Base-by-base conservation (phyloP, 2,797 vertebrate species). In the Ataeniobius toweri region DNA sequence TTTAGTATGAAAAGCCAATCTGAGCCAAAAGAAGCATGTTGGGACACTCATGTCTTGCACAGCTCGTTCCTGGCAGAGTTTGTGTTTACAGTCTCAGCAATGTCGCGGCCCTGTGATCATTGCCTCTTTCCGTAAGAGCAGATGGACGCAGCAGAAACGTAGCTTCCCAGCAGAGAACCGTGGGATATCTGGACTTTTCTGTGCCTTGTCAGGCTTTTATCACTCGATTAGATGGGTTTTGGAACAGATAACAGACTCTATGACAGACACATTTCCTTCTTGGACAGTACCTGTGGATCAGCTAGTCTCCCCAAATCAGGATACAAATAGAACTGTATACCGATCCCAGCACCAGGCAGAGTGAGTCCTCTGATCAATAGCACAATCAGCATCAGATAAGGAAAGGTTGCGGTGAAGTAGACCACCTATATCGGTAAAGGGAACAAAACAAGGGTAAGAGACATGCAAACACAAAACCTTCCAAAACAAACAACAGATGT, bases 381-480 rank as follows among this genome's bases (percentile, higher is more conserved):
- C 89, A 99, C 96, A 0, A 97, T 83, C 91, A 99, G 94, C 98
- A 99, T 99, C 88, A 98, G 20, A 50, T 99, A 99, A 0, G 98
- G 98, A 84, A 99, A 99, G 0, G 98, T 99, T 31, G 98, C 98
- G 0, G 98, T 99, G 93, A 99, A 97, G 86, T 99, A 99, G 36
- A 99, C 98, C 92, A 99, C 98, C 98, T 99, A 88, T 36, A 48
- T 39, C 46, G 50, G 87, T 65, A 71, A 75, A 65, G 55, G 67
- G 73, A 6, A 70, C 67, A 58, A 58, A 6, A 71, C 67, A 58
- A 58, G 2, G 31, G 9, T 69, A 72, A 63, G 48, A 26, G 56
- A 48, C 10, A 73, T 20, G 50, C 31, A 61, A 76, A 76, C 63
- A 73, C 28, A 8, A 58, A 24, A 69, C 68, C 18, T 4, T 36